Evolutionary conservation across 2,113 vertebrate genomes (phyloP).

Genomic region (Otis tarda): DNA sequence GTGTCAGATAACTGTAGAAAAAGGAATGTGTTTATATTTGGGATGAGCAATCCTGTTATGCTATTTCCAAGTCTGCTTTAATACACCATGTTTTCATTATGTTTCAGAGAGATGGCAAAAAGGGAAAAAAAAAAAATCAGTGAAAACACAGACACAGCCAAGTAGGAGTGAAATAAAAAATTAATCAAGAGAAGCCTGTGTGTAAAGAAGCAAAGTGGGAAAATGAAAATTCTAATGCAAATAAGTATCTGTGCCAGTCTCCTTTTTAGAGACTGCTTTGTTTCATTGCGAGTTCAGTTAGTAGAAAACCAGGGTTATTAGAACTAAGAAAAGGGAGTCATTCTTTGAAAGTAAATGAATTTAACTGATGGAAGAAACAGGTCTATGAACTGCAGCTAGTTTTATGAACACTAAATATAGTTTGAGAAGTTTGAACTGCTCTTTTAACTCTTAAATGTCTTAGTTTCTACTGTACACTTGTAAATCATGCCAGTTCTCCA

Average conservation of each 20-base stretch:
- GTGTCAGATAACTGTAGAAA: neutral
- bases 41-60: neutral
- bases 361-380: constrained; percentile 46
- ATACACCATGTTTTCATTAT: constrained; percentile 7
- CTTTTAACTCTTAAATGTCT: constrained; percentile 1
- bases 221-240: constrained; percentile 34
- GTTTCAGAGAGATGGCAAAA: neutral
- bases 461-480: neutral
- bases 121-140: neutral
- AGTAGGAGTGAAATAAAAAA: constrained; percentile 1
- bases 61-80: constrained; percentile 18
- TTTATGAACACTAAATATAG: neutral
- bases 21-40: constrained; percentile 7
- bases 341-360: constrained; percentile 30
- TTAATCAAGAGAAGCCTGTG: neutral
- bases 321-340: constrained; percentile 11
- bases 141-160: neutral
- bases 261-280: neutral
- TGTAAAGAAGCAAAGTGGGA: neutral
- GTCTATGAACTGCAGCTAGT: neutral
- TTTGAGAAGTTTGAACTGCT: neutral
- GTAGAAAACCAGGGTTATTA: neutral
- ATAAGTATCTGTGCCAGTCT: constrained; percentile 8
- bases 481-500: neutral
- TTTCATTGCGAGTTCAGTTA: constrained; percentile 5